Evolutionary conservation across 2,797 vertebrate genomes (phyloP).

Genomic region (Sardinella longiceps): DNA sequence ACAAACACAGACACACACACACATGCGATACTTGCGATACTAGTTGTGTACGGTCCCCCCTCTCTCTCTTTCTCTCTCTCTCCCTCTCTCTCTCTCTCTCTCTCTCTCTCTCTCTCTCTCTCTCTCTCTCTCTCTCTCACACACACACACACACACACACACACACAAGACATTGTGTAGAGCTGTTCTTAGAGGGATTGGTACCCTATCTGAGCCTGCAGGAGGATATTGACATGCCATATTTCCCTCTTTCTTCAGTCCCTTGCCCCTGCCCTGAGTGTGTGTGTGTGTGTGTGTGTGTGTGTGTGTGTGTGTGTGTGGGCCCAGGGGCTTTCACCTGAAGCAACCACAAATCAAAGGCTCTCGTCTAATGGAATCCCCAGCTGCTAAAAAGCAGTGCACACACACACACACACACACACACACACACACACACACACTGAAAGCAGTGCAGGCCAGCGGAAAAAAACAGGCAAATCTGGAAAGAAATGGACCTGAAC

Average conservation of each 20-base stretch:
- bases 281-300: no score
- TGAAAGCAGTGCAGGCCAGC: not conserved
- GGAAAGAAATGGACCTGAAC: not conserved
- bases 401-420: no score
- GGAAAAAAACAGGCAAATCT: slow-evolving; percentile 27
- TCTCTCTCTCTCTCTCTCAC: no score
- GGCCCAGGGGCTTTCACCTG: slow-evolving; percentile 23
- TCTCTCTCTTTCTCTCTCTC: no score
- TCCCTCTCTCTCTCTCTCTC: no score
- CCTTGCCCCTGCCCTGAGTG: no score
- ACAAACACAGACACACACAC: slow-evolving; percentile 37
- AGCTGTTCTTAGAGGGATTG: not conserved
- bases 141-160: not conserved
- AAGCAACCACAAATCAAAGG: slow-evolving; percentile 45
- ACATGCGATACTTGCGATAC: no score
- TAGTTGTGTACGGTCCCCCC: no score
- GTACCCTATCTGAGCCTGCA: not conserved
- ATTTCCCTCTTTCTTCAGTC: slow-evolving; percentile 7
- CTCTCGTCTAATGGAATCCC: slow-evolving; percentile 45
- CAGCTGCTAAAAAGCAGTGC: no score
- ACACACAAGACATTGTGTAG: not conserved
- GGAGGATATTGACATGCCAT: slow-evolving; percentile 15
- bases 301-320: no score
- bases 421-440: no score
- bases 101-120: no score